Conservation (phyloP, 1,140 invertebrate genomes). For the Meloidogyne exigua region DNA sequence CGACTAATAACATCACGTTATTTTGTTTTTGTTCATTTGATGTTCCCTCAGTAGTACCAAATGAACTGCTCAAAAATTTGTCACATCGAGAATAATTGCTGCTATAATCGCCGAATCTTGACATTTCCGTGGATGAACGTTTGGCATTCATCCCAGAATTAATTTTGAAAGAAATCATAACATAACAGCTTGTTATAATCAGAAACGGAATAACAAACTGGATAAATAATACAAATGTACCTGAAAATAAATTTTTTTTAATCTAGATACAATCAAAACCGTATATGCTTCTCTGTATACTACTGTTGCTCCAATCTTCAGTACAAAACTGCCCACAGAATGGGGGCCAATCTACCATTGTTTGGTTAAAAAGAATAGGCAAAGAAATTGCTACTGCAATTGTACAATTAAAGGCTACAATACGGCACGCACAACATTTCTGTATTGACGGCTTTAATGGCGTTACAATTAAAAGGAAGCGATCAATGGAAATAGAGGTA, state of each 20-base stretch:
- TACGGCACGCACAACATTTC: slow-evolving; percentile 54
- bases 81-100: neutral
- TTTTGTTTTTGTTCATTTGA: neutral
- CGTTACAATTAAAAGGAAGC: slow-evolving; percentile 60
- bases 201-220: slow-evolving; percentile 58
- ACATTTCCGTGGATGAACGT: slow-evolving; percentile 6
- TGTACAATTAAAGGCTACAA: slow-evolving; percentile 48
- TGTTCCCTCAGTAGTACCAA: slow-evolving; percentile 3
- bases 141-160: slow-evolving; percentile 33
- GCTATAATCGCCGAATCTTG: slow-evolving; percentile 9
- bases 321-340: slow-evolving; percentile 50
- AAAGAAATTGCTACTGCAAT: slow-evolving; percentile 42
- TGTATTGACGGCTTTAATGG: slow-evolving; percentile 59
- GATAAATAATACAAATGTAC: slow-evolving; percentile 46
- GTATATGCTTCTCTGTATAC: slow-evolving; percentile 38
- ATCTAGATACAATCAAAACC: slow-evolving; percentile 16
- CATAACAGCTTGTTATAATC: slow-evolving; percentile 57
- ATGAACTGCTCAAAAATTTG: slow-evolving; percentile 8
- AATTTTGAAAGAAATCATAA: slow-evolving; percentile 56
- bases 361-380: slow-evolving; percentile 49
- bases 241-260: slow-evolving; percentile 25
- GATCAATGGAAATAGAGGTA: slow-evolving; percentile 61
- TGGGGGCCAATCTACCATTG: slow-evolving; percentile 32
- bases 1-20: neutral
- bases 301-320: slow-evolving; percentile 44